These are phyloP conservation scores for Drosophila grimshawi DNA, from an alignment of 1,140 invertebrate genomes.

Conservation along the genomic window DNA sequence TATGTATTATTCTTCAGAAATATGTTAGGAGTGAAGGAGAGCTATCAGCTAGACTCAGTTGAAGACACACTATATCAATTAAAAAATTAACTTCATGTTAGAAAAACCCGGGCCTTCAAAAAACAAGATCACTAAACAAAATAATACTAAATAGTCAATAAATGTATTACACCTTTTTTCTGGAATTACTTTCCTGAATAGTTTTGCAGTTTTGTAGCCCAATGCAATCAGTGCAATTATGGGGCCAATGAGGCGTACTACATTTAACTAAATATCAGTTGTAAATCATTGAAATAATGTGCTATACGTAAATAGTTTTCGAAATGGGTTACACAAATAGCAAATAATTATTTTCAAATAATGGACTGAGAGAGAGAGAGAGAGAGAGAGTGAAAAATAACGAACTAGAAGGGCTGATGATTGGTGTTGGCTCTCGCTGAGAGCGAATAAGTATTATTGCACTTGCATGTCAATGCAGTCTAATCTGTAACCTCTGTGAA, in stretches of 20 bases:
- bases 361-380: slow-evolving; percentile 9
- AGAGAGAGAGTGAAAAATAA: not conserved
- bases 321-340: slow-evolving; percentile 14
- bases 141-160: too few relatives aligned
- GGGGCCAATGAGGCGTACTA: not conserved
- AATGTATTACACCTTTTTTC: not conserved
- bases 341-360: slow-evolving; percentile 23
- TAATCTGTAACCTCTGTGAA: slow-evolving; percentile 71
- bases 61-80: too few relatives aligned
- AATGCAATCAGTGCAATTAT: slow-evolving; percentile 12
- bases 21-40: too few relatives aligned
- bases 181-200: not conserved
- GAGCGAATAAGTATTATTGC: slow-evolving; percentile 41
- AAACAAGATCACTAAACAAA: too few relatives aligned
- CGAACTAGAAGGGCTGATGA: not conserved
- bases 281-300: not conserved
- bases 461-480: slow-evolving; percentile 57
- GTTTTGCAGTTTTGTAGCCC: not conserved
- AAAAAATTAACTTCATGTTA: too few relatives aligned
- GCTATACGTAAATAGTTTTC: slow-evolving; percentile 2
- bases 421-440: not conserved
- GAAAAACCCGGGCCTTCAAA: too few relatives aligned
- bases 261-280: slow-evolving; percentile 1
- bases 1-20: too few relatives aligned
- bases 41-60: too few relatives aligned